Conservation (phyloP, 2,797 vertebrate species). For the Scleropages formosus region DNA sequence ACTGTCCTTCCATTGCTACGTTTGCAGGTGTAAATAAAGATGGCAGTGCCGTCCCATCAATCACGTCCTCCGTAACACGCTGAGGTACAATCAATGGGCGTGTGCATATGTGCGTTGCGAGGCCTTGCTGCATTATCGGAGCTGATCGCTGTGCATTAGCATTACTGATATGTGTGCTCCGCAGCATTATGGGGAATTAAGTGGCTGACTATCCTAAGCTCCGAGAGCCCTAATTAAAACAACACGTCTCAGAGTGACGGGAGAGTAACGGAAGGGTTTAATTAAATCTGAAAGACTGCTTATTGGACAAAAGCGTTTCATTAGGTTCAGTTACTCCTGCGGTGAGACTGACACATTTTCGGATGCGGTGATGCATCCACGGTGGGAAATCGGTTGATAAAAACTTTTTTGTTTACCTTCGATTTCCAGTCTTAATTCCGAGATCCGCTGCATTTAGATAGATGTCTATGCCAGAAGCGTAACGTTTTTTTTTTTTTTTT, state of each 20-base stretch:
- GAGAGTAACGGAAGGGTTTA: neutral
- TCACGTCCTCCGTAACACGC: too few relatives aligned
- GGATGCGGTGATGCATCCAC: neutral
- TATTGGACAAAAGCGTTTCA: slow-evolving; percentile 7
- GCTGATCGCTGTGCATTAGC: neutral
- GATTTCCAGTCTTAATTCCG: neutral
- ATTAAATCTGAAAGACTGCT: slow-evolving; percentile 16
- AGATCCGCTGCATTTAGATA: too few relatives aligned
- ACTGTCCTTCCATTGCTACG: too few relatives aligned
- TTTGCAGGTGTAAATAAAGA: too few relatives aligned
- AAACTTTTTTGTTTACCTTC: neutral
- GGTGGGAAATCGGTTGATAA: neutral
- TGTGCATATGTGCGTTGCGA: too few relatives aligned
- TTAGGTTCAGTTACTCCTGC: neutral
- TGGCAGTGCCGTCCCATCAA: too few relatives aligned
- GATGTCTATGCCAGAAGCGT: too few relatives aligned
- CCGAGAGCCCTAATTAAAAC: slow-evolving; percentile 18
- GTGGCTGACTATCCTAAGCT: slow-evolving; percentile 17
- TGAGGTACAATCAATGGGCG: too few relatives aligned
- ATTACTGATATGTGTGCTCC: neutral
- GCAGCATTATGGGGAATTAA: slow-evolving; percentile 9
- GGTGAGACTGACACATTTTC: neutral
- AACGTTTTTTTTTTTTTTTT: too few relatives aligned
- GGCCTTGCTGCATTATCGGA: neutral
- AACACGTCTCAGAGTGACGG: slow-evolving; percentile 13